A percentile compares a stretch with the other conserved stretches of the same genome.
Evolutionary conservation across 1,140 invertebrate genomes (phyloP).

Genomic region (Thalassaphorura encarpata): DNA sequence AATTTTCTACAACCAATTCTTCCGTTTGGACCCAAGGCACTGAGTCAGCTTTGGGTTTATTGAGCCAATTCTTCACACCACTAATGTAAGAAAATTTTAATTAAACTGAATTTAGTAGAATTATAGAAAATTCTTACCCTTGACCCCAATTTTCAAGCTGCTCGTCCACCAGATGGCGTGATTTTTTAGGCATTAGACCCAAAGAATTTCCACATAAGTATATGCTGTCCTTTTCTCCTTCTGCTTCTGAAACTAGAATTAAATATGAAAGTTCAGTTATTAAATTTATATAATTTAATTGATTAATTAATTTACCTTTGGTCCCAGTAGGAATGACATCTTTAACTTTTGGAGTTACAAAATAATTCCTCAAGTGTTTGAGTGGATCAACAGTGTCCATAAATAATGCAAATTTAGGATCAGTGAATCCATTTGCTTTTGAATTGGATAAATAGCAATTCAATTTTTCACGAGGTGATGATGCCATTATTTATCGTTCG

Average conservation of each 20-base stretch:
- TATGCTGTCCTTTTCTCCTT: constrained; percentile 42
- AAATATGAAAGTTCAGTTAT: not conserved
- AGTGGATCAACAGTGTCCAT: constrained; percentile 9
- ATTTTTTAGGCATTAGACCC: constrained; percentile 43
- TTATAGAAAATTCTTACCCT: constrained; percentile 40
- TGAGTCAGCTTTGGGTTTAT: constrained; percentile 41
- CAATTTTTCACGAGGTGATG: not conserved
- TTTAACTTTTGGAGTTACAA: constrained; percentile 11
- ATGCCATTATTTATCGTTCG: not conserved
- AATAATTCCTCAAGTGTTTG: not conserved
- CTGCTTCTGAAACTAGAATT: constrained; percentile 30
- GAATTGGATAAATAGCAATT: not conserved
- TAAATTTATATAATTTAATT: not conserved
- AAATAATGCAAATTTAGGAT: not conserved
- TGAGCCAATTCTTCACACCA: constrained; percentile 40
- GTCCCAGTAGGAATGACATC: constrained; percentile 34
- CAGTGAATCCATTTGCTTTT: not conserved
- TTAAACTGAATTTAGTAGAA: not conserved
- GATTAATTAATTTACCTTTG: not conserved
- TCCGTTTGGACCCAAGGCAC: constrained; percentile 46
- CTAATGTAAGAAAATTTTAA: not conserved
- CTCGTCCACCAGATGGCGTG: constrained; percentile 37
- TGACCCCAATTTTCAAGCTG: constrained; percentile 44
- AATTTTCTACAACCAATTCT: constrained; percentile 36
- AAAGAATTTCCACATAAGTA: constrained; percentile 50